phyloP scores from a whole-genome alignment of 1,140 invertebrate species.

The Philaenus spumarius region DNA sequence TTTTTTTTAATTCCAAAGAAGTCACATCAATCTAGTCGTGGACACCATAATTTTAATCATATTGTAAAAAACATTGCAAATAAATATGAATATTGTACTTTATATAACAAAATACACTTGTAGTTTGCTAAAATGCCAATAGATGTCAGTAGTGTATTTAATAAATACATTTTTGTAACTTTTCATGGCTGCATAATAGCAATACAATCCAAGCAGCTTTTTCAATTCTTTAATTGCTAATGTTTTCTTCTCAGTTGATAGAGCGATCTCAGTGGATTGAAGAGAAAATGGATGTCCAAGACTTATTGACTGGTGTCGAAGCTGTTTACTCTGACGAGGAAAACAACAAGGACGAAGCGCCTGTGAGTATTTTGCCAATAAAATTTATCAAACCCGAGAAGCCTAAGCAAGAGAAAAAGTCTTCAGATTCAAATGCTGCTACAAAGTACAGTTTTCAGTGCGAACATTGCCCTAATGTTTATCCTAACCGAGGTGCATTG shows the following conservation, averaged over 20 bases:
- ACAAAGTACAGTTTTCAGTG: conserved; percentile 20
- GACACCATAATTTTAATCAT: too few relatives aligned
- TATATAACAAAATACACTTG: too few relatives aligned
- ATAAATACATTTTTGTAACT: too few relatives aligned
- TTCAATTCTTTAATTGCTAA: too few relatives aligned
- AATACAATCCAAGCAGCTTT: too few relatives aligned
- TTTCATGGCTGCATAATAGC: too few relatives aligned
- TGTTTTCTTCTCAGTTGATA: not conserved
- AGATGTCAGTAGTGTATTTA: too few relatives aligned
- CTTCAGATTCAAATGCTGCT: not conserved
- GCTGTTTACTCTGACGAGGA: conserved; percentile 30
- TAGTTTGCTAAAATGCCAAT: too few relatives aligned
- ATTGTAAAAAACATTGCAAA: too few relatives aligned
- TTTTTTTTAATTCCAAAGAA: too few relatives aligned
- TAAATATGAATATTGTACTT: too few relatives aligned
- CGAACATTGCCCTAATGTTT: conserved; percentile 28
- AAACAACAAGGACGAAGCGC: conserved; percentile 7
- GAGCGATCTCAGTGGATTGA: conserved; percentile 13
- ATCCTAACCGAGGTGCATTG: conserved; percentile 25
- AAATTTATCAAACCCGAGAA: not conserved
- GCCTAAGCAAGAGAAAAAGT: not conserved
- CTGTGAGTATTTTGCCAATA: conserved; percentile 7
- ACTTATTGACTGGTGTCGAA: conserved; percentile 24
- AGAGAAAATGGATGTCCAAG: conserved; percentile 16
- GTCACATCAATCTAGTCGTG: too few relatives aligned